A percentile compares a stretch with the other conserved stretches of the same genome.
These are phyloP conservation scores for Ophion slaviceki DNA, from an alignment of 2,888 invertebrate genomes.

Conservation along the genomic window DNA sequence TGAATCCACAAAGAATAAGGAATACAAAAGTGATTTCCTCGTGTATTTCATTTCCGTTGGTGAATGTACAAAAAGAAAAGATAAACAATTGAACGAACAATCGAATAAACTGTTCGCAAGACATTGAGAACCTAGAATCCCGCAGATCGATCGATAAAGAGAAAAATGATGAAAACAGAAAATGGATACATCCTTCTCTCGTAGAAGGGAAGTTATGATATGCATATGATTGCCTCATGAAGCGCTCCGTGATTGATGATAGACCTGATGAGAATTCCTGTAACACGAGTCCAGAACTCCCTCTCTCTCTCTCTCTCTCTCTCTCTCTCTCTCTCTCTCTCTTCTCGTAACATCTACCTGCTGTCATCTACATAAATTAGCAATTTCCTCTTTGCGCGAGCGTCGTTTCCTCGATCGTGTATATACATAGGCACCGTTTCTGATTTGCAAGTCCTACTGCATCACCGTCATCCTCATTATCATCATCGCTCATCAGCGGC, in stretches of 20 bases:
- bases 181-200: slow-evolving; percentile 27
- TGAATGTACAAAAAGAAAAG: background rate
- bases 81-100: slow-evolving; percentile 3
- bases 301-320: background rate
- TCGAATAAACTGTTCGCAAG: background rate
- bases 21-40: slow-evolving; percentile 2
- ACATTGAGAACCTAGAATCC: slow-evolving; percentile 3
- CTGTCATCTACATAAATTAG: slow-evolving; percentile 67
- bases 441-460: slow-evolving; percentile 58
- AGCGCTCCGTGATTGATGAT: slow-evolving; percentile 59
- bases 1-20: slow-evolving; percentile 1
- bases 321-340: slow-evolving; percentile 21
- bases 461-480: slow-evolving; percentile 53
- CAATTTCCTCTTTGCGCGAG: slow-evolving; percentile 64
- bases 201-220: slow-evolving; percentile 40
- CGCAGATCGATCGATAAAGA: slow-evolving; percentile 10
- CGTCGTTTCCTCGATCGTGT: slow-evolving; percentile 49
- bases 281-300: slow-evolving; percentile 39
- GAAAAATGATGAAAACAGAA: slow-evolving; percentile 26
- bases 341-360: slow-evolving; percentile 49
- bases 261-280: slow-evolving; percentile 55
- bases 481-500: slow-evolving; percentile 45
- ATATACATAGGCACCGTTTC: slow-evolving; percentile 28
- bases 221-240: slow-evolving; percentile 56
- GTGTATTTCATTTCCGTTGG: background rate